Evolutionary conservation across 2,888 invertebrate species (phyloP), one percentile per base, ranked within the genome.

Genomic region (Eupithecia subfuscata): DNA sequence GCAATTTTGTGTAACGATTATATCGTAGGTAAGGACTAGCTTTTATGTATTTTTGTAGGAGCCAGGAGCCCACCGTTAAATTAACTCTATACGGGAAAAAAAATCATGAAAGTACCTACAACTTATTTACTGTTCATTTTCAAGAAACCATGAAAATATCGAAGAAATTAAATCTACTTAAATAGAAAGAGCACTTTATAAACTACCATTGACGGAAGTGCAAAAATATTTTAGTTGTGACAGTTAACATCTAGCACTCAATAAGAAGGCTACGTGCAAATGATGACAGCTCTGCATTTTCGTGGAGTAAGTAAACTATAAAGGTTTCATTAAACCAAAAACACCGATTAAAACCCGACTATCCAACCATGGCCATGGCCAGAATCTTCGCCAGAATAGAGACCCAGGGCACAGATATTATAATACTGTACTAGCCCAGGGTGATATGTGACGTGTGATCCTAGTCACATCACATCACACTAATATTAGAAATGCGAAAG

Each of bases 71-170:
- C 22, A 22, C 56, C 25, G 25, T 4, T 60, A 60, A 25, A 60
- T 6, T 6, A 60, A 11, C 5, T 60, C 60, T 60, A 25, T 25
- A 60, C 60, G 60, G 22, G 12, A 60, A 37, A 60, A 60, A 60
- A 12, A 60, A 56, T 60, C 22, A 60, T 25, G 60, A 60, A 60
- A 60, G 60, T 60, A 25, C 60, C 60, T 60, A 60, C 25, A 25
- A 60, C 22, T 25, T 60, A 25, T 25, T 60, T 60, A 60, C 60
- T 60, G 4, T 60, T 56, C 60, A 60, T 25, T 60, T 60, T 60
- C 60, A 60, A 60, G 60, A 60, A 25, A 25, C 60, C 60, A 60
- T 60, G 22, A 60, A 60, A 60, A 60, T 60, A 60, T 25, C 6
- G 12, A 60, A 56, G 22, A 56, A 52, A 56, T 25, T 25, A 2